These are phyloP conservation scores for Bovichtus variegatus DNA, from an alignment of 2,797 vertebrate species.

Conservation along the genomic window DNA sequence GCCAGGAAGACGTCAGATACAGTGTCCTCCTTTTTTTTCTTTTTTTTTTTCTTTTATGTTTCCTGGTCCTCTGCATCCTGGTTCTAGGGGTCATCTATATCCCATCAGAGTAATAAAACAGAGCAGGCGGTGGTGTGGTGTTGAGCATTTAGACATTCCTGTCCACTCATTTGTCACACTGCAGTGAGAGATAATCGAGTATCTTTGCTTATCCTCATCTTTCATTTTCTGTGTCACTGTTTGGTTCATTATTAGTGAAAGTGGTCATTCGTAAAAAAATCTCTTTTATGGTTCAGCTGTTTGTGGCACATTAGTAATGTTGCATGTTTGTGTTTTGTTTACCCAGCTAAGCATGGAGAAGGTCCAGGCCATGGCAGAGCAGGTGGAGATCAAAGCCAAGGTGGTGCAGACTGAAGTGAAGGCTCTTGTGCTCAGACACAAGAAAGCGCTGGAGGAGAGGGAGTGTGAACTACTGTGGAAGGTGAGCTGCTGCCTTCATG, in stretches of 20 bases:
- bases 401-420: constrained; percentile 98
- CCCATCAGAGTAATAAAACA: constrained; percentile 40
- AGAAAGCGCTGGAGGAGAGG: constrained; percentile 96
- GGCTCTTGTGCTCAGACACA: constrained; percentile 93
- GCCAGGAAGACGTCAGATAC: constrained; percentile 48
- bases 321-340: constrained; percentile 23
- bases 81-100: constrained; percentile 28
- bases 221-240: neutral
- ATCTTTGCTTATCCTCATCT: neutral
- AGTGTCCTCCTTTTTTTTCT: constrained; percentile 47
- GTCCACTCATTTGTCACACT: neutral
- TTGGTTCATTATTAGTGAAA: no score
- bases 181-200: neutral
- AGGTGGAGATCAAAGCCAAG: constrained; percentile 98
- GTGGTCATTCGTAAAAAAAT: no score
- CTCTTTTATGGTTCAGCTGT: no score
- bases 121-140: neutral
- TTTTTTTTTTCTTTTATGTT: constrained; percentile 55
- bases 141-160: neutral
- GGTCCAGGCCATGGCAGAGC: constrained; percentile 96
- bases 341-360: constrained; percentile 96
- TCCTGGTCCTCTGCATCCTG: constrained; percentile 65
- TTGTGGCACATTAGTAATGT: no score
- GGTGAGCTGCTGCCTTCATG: constrained; percentile 79
- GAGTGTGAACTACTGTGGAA: constrained; percentile 99